Percentiles rank a stretch among this genome's conserved stretches.
Evolutionary conservation across 2,797 vertebrate species (phyloP).

Genomic region (Girardinus metallicus): DNA sequence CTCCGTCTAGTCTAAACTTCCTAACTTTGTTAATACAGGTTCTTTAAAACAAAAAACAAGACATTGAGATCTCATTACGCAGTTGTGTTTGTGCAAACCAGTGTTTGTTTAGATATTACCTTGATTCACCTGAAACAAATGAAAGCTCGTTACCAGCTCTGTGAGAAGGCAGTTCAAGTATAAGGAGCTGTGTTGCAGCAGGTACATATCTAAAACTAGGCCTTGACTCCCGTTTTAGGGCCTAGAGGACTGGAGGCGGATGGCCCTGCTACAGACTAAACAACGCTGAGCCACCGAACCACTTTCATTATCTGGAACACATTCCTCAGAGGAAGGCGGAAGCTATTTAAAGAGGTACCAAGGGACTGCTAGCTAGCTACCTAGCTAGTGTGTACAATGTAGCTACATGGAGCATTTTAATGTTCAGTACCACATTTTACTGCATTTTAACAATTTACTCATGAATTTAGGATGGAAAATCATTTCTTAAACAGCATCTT

Average conservation of each 20-base stretch:
- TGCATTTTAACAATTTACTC: background rate
- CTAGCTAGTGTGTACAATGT: background rate
- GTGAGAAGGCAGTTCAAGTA: background rate
- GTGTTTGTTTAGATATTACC: background rate
- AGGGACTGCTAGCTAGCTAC: background rate
- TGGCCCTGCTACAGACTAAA: background rate
- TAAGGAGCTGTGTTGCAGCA: background rate
- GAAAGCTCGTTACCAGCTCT: background rate
- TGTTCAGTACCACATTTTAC: background rate
- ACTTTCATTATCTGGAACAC: background rate
- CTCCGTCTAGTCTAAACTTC: background rate
- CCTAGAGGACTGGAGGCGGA: background rate
- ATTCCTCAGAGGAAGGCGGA: slow-evolving; percentile 13
- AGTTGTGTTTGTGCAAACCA: background rate
- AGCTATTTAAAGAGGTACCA: slow-evolving; percentile 12
- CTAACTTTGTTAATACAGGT: background rate
- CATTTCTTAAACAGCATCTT: background rate
- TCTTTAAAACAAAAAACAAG: background rate
- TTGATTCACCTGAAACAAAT: background rate
- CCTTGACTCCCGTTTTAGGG: background rate
- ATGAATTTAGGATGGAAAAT: background rate
- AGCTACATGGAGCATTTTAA: background rate
- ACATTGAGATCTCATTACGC: background rate
- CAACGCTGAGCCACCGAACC: background rate
- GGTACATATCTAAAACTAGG: background rate